Percentiles rank a stretch among this genome's conserved stretches.
Evolutionary conservation across 2,888 invertebrate genomes (phyloP).

Genomic region (Melanostoma scalare): DNA sequence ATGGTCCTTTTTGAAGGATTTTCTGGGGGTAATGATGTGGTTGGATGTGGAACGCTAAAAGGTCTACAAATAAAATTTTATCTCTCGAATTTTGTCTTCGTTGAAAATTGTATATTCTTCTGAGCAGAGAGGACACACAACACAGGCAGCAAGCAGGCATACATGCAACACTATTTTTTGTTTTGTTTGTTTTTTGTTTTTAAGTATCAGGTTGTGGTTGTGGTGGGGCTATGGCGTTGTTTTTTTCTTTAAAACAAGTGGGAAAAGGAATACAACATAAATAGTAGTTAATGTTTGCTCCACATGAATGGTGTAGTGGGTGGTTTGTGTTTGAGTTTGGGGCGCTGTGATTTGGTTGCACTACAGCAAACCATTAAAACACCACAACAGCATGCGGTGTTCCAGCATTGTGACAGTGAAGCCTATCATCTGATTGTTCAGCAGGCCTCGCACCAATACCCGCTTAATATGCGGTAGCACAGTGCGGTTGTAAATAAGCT

Average conservation of each 20-base stretch:
- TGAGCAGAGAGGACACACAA: constrained; percentile 42
- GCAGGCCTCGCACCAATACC: constrained; percentile 22
- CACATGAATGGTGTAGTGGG: constrained; percentile 9
- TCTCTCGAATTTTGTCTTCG: not conserved
- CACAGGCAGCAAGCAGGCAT: constrained; percentile 68
- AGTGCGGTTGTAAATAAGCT: constrained; percentile 68
- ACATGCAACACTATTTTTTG: constrained; percentile 63
- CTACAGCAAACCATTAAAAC: constrained; percentile 60
- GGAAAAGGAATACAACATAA: constrained; percentile 53
- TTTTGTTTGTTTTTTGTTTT: constrained; percentile 25
- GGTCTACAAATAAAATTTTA: constrained; percentile 40
- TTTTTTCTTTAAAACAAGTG: constrained; percentile 14
- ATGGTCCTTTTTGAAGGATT: constrained; percentile 31
- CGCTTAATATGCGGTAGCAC: constrained; percentile 67
- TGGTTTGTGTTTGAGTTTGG: not conserved
- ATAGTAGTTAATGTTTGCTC: constrained; percentile 41
- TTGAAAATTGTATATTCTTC: constrained; percentile 20
- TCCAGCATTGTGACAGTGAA: constrained; percentile 38
- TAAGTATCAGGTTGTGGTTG: constrained; percentile 65
- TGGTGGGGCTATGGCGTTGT: constrained; percentile 24
- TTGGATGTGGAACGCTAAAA: constrained; percentile 46
- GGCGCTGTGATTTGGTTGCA: constrained; percentile 43
- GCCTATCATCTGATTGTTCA: constrained; percentile 48
- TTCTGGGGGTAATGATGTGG: constrained; percentile 32
- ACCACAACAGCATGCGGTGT: constrained; percentile 55